Percentiles rank a stretch among this genome's conserved stretches.
phyloP scores from a whole-genome alignment of 1,140 invertebrate species.

The Danaus melanippus region DNA sequence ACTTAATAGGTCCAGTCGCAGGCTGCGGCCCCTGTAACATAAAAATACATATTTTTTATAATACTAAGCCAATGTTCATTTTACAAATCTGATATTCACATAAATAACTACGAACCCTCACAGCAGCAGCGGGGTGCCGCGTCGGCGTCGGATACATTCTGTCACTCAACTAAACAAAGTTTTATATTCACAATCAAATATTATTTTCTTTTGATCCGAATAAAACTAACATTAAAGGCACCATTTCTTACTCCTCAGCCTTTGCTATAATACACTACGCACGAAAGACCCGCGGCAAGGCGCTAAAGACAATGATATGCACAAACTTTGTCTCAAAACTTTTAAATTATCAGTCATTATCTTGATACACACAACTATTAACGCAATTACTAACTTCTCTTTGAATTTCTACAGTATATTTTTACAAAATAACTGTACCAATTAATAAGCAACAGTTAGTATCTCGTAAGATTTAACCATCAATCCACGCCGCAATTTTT shows the following conservation, averaged over 20 bases:
- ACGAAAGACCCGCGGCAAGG: slow-evolving; percentile 44
- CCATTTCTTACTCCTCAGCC: slow-evolving; percentile 46
- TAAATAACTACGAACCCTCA: slow-evolving; percentile 61
- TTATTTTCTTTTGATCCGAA: slow-evolving; percentile 48
- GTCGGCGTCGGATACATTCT: slow-evolving; percentile 64
- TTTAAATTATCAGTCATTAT: slow-evolving; percentile 64
- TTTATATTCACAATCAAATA: slow-evolving; percentile 49
- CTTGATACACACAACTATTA: slow-evolving; percentile 38
- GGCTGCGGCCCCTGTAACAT: slow-evolving; percentile 87
- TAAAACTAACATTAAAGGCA: slow-evolving; percentile 36
- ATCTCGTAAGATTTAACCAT: slow-evolving; percentile 51
- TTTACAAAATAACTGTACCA: slow-evolving; percentile 11
- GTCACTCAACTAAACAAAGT: slow-evolving; percentile 33
- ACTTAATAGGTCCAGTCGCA: slow-evolving; percentile 92
- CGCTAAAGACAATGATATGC: slow-evolving; percentile 64
- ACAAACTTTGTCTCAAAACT: slow-evolving; percentile 65
- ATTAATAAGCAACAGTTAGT: slow-evolving; percentile 46
- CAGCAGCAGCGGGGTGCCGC: slow-evolving; percentile 59
- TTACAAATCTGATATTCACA: slow-evolving; percentile 13
- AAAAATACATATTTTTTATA: slow-evolving; percentile 48
- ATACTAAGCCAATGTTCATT: slow-evolving; percentile 6
- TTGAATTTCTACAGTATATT: slow-evolving; percentile 10
- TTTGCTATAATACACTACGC: slow-evolving; percentile 57
- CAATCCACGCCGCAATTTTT: slow-evolving; percentile 65
- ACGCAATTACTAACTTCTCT: slow-evolving; percentile 7